Conservation (phyloP, 2,113 vertebrate species). For the Noctilio leporinus region DNA sequence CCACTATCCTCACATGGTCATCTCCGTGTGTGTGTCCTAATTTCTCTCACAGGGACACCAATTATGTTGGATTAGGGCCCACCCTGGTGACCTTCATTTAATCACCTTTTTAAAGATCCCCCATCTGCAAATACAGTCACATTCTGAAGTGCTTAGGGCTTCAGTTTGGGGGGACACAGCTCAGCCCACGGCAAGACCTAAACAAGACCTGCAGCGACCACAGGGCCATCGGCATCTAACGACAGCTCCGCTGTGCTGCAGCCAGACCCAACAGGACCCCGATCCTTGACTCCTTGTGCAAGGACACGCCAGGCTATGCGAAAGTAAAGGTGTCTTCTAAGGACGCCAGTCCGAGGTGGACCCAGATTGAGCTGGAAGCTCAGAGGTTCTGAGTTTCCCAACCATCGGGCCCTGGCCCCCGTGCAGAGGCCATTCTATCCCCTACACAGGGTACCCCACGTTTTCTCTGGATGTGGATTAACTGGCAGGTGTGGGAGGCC, state of each 20-base stretch:
- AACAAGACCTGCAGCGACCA: accelerated
- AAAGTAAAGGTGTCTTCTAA: accelerated
- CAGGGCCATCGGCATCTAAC: accelerated
- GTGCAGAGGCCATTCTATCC: accelerated
- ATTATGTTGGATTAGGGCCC: background rate
- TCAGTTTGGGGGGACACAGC: background rate
- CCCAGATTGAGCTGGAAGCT: accelerated
- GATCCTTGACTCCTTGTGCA: accelerated
- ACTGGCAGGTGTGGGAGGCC: background rate
- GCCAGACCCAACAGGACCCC: background rate
- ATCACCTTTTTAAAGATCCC: no score
- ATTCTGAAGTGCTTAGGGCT: background rate
- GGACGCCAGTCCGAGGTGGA: background rate
- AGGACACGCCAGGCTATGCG: accelerated
- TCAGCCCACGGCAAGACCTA: accelerated
- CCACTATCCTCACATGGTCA: accelerated
- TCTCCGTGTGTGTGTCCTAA: background rate
- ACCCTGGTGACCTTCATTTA: background rate
- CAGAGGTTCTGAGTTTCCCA: background rate
- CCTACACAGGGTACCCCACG: background rate
- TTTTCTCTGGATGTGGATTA: accelerated
- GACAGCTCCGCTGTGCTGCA: background rate
- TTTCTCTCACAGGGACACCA: background rate
- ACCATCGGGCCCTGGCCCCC: background rate
- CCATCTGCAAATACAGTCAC: background rate